phyloP scores from a whole-genome alignment of 2,797 vertebrate genomes.

The Pagetopsis macropterus region DNA sequence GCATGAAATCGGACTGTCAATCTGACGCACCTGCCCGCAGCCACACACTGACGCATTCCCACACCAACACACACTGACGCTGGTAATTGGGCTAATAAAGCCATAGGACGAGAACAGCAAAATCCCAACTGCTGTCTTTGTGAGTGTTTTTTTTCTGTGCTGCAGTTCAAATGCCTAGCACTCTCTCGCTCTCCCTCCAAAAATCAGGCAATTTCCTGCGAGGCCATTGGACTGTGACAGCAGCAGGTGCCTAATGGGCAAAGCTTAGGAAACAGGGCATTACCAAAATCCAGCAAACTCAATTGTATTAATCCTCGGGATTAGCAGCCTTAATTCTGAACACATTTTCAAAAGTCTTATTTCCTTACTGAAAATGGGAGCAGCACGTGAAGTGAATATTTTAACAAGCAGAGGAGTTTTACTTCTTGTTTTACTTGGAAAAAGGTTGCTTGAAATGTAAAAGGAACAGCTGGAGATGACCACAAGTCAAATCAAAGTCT shows the following conservation, averaged over 20 bases:
- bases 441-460: constrained; percentile 29
- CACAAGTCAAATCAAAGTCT: constrained; percentile 20
- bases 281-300: constrained; percentile 80
- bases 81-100: constrained; percentile 70
- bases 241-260: constrained; percentile 80
- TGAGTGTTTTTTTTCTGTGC: constrained; percentile 33
- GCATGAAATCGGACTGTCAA: constrained; percentile 80
- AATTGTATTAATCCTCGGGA: constrained; percentile 84
- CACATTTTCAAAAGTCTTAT: constrained; percentile 77
- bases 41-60: constrained; percentile 28
- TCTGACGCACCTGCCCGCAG: constrained; percentile 67
- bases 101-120: constrained; percentile 53
- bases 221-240: constrained; percentile 74
- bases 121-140: constrained; percentile 44
- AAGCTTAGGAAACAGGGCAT: constrained; percentile 78
- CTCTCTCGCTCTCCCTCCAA: constrained; percentile 51
- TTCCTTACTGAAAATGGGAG: constrained; percentile 71
- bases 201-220: constrained; percentile 75
- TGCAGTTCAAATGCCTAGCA: constrained; percentile 62
- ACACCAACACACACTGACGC: constrained; percentile 27
- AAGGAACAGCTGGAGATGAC: background rate
- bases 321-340: constrained; percentile 80
- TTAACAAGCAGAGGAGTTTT: constrained; percentile 36
- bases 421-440: constrained; percentile 23
- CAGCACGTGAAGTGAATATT: constrained; percentile 58